phyloP scores from a whole-genome alignment of 2,888 invertebrate species.

The Temnothorax rugatulus region DNA sequence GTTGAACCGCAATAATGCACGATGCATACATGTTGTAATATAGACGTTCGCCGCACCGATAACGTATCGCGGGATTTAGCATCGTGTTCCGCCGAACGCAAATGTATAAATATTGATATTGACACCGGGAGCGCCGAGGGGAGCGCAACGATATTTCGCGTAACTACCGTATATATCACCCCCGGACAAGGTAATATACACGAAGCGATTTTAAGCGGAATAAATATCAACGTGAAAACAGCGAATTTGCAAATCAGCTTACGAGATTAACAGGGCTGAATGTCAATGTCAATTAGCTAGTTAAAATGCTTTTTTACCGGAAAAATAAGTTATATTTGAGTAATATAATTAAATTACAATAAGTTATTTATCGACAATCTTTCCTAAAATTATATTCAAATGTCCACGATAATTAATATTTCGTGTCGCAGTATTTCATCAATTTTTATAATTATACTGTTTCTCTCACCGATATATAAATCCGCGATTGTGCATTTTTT shows the following conservation, averaged over 20 bases:
- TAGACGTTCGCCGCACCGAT: slow-evolving; percentile 21
- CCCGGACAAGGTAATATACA: not conserved
- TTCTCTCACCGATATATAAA: slow-evolving; percentile 25
- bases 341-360: slow-evolving; percentile 25
- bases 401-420: slow-evolving; percentile 65
- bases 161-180: not conserved
- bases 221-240: not conserved
- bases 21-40: slow-evolving; percentile 24
- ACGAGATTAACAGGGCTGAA: not conserved
- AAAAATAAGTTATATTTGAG: not conserved
- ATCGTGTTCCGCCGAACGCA: not conserved
- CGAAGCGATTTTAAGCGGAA: not conserved
- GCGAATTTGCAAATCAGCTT: not conserved
- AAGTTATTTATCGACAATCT: not conserved
- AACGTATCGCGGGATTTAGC: slow-evolving; percentile 37
- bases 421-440: slow-evolving; percentile 52
- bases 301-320: not conserved
- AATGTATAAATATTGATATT: slow-evolving; percentile 51
- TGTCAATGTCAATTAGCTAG: not conserved
- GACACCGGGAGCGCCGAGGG: not conserved
- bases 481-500: not conserved
- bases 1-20: slow-evolving; percentile 15
- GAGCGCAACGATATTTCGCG: not conserved
- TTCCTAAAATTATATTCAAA: not conserved
- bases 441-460: slow-evolving; percentile 59